Conservation (phyloP, 2,113 vertebrate species). For the Brachyhypopomus occidentalis region DNA sequence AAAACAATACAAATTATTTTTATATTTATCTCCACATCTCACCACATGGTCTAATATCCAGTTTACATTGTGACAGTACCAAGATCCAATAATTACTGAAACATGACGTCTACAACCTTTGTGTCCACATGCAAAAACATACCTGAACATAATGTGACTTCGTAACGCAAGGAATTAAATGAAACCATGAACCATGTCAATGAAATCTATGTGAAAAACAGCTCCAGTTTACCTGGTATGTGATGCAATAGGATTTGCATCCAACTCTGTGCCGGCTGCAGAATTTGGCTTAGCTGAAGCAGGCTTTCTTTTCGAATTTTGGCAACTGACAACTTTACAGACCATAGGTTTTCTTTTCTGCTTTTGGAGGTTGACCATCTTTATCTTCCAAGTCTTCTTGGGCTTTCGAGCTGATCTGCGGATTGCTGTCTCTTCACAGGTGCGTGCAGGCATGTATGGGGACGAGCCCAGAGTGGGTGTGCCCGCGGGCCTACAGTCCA, state of each 20-base stretch:
- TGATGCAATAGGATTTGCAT: not conserved
- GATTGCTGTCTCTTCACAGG: not conserved
- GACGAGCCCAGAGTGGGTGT: not conserved
- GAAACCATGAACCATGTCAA: not conserved
- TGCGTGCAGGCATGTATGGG: not conserved
- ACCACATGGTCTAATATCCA: too few species aligned
- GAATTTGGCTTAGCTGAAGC: not conserved
- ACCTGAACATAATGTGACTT: not conserved
- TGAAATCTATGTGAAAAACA: not conserved
- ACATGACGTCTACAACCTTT: too few species aligned
- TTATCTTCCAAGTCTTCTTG: constrained; percentile 48
- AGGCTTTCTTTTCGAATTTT: not conserved
- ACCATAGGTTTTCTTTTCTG: constrained; percentile 19
- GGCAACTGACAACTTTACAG: not conserved
- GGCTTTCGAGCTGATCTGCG: constrained; percentile 41
- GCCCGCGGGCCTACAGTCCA: not conserved
- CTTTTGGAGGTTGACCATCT: constrained; percentile 32
- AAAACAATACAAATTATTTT: not conserved
- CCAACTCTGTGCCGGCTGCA: not conserved
- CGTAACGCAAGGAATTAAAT: not conserved
- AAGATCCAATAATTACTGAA: too few species aligned
- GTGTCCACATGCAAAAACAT: not conserved
- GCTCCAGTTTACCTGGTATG: constrained; percentile 15
- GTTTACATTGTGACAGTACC: too few species aligned
- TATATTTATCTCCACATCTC: too few species aligned